A percentile compares a stretch with the other conserved stretches of the same genome.
phyloP scores from a whole-genome alignment of 2,113 vertebrate genomes.

The Ranitomeya variabilis region DNA sequence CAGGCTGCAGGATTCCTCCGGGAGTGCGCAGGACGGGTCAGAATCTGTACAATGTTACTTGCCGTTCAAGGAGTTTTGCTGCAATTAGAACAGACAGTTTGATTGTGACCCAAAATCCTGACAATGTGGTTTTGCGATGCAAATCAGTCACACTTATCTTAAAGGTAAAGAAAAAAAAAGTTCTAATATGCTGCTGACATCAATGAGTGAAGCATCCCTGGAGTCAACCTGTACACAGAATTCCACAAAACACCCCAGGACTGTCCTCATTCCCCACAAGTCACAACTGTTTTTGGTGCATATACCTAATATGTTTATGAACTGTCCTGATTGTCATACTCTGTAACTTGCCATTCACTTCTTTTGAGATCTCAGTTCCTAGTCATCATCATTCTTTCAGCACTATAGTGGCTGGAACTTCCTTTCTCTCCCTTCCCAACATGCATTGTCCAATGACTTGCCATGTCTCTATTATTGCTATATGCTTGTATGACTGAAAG shows the following conservation, averaged over 20 bases:
- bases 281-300: too few species aligned
- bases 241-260: constrained; percentile 1
- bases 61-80: not conserved
- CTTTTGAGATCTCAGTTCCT: too few species aligned
- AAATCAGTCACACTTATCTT: constrained; percentile 23
- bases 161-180: not conserved
- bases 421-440: too few species aligned
- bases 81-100: constrained; percentile 41
- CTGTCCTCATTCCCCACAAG: too few species aligned
- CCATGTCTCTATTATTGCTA: too few species aligned
- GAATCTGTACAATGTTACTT: not conserved
- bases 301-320: too few species aligned
- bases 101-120: constrained; percentile 49
- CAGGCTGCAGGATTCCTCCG: not conserved
- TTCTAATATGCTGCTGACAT: constrained; percentile 30
- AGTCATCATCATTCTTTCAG: too few species aligned
- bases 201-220: not conserved
- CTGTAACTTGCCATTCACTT: too few species aligned
- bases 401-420: too few species aligned
- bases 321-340: too few species aligned
- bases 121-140: constrained; percentile 43
- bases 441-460: too few species aligned
- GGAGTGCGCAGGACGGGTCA: not conserved
- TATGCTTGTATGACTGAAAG: too few species aligned
- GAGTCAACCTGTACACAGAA: not conserved